phyloP scores from a whole-genome alignment of 2,113 vertebrate species.

The Erpornis zantholeuca region DNA sequence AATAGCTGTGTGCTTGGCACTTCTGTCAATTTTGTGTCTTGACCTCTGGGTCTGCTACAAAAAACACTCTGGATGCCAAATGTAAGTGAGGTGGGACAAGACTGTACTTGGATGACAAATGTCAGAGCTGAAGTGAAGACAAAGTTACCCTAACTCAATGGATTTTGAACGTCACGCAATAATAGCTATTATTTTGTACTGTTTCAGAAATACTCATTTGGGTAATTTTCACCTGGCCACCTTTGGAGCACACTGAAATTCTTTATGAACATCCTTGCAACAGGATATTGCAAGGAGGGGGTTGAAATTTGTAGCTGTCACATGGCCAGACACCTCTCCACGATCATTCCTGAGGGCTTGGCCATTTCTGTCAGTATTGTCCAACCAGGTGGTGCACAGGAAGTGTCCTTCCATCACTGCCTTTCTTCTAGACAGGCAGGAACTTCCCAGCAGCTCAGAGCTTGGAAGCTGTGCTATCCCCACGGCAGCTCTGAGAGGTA shows the following conservation, averaged over 20 bases:
- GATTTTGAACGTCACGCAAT: background rate
- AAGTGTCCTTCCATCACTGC: background rate
- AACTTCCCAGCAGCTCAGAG: background rate
- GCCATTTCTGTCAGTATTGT: background rate
- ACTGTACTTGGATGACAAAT: background rate
- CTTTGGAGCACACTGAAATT: background rate
- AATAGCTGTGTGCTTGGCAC: background rate
- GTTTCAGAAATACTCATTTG: background rate
- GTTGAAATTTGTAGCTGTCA: background rate
- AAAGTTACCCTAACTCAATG: background rate
- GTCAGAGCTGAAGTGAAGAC: background rate
- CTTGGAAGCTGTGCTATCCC: background rate
- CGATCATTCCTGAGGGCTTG: background rate
- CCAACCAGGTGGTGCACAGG: background rate
- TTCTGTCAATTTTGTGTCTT: background rate
- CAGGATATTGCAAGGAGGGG: background rate
- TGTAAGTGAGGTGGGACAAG: background rate
- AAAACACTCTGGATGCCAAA: background rate
- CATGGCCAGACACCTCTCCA: background rate
- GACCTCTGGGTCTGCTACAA: background rate
- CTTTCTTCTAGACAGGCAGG: background rate
- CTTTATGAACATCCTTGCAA: background rate
- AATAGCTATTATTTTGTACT: background rate
- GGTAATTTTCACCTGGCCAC: background rate
- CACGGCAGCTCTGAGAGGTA: background rate